Evolutionary conservation across 2,113 vertebrate species (phyloP), one percentile per base, ranked within the genome.

Genomic region (Neolamprologus modestus): DNA sequence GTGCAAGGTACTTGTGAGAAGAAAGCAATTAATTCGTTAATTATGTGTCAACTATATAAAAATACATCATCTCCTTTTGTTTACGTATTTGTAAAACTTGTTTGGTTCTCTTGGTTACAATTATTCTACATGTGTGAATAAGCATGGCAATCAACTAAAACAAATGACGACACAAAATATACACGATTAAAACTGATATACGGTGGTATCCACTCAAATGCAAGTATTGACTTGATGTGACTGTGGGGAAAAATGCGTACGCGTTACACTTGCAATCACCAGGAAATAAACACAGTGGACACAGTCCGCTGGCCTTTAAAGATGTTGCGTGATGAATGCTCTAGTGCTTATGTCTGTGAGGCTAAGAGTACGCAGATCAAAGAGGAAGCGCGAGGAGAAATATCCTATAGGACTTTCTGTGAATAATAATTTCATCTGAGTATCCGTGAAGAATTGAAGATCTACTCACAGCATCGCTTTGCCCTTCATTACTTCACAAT

Each of bases 1-100:
- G 97, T 98, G 97, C 96, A 98, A 98, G 95, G 94, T 97, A 97
- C 92, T 97, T 95, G 95, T 97, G 95, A 97, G 95, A 97, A 96
- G 95, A 97, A 96, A 97, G 96, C 76, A 96, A 96, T 91, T 92
- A 90, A 93, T 96, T 92, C 40, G 92, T 94, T 93, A 95, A 96
- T 95, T 94, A 97, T 97, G 96, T 95, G 96, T 95, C 92, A 94
- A 94, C 95, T 96, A 95, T 96, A 96, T 95, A 97, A 97, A 96
- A 97, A 96, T 96, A 97, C 96, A 78, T 96, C 95, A 96, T 96
- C 93, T 96, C 95, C 93, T 94, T 95, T 78, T 76, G 91, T 94
- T 94, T 92, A 95, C 92, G 95, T 91, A 91, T 66, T 86, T 92
- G 92, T 95, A 92, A 96, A 96, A 92, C 92, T 94, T 91, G 94